A percentile compares a stretch with the other conserved stretches of the same genome.
Conservation (phyloP, 2,797 vertebrate genomes). For the Heliangelus exortis region DNA sequence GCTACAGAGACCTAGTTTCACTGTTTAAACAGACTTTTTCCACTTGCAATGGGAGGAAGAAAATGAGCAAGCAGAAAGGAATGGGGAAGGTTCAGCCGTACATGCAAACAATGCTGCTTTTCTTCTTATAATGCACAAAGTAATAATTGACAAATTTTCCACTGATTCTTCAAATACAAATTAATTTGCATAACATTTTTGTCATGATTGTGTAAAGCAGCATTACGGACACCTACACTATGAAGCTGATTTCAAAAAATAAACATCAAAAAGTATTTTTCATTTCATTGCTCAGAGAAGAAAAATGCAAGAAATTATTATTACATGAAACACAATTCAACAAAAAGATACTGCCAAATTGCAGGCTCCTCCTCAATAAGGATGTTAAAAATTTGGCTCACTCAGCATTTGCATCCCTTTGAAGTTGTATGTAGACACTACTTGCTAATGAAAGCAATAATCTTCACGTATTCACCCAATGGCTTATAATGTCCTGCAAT, state of each 20-base stretch:
- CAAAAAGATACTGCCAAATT: neutral
- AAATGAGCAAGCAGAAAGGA: slow-evolving; percentile 75
- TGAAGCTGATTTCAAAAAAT: neutral
- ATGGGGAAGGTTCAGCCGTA: slow-evolving; percentile 64
- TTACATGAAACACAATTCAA: neutral
- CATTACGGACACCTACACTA: neutral
- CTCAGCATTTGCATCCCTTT: neutral
- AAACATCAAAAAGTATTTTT: neutral
- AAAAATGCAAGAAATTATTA: neutral
- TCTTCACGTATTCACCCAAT: neutral
- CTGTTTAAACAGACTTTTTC: slow-evolving; percentile 73
- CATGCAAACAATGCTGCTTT: slow-evolving; percentile 62
- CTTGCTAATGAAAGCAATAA: neutral
- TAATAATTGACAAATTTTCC: slow-evolving; percentile 42
- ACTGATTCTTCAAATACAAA: slow-evolving; percentile 32
- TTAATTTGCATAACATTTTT: slow-evolving; percentile 16
- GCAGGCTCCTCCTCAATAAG: neutral
- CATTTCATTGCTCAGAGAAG: neutral
- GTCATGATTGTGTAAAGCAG: neutral
- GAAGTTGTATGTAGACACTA: neutral
- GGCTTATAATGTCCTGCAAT: neutral
- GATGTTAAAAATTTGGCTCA: neutral
- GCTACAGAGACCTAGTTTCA: slow-evolving; percentile 63
- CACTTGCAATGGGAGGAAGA: slow-evolving; percentile 58
- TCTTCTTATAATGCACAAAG: slow-evolving; percentile 68